These are phyloP conservation scores for Temnothorax curvispinosus DNA, from an alignment of 1,140 invertebrate genomes.

Conservation along the genomic window DNA sequence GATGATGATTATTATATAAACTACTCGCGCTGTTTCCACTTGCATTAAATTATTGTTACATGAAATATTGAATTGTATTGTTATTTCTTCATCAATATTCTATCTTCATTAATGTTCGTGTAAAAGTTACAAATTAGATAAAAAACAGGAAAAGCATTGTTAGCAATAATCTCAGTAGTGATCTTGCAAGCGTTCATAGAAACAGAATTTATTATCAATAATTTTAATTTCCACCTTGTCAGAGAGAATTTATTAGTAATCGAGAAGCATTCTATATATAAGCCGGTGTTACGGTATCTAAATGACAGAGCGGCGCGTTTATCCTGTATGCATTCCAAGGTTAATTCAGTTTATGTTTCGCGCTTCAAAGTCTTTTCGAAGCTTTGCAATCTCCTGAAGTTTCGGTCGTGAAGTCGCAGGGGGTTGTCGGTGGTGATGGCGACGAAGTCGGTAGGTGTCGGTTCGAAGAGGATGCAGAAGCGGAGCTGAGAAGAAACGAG, in stretches of 20 bases:
- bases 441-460: neutral
- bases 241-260: neutral
- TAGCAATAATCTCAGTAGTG: neutral
- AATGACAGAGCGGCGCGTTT: slow-evolving; percentile 26
- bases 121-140: neutral
- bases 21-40: neutral
- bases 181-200: neutral
- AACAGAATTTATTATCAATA: neutral
- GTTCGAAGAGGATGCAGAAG: slow-evolving; percentile 11
- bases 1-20: neutral
- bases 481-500: neutral
- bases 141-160: neutral
- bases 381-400: slow-evolving; percentile 67
- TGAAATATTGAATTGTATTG: slow-evolving; percentile 2
- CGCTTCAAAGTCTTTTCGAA: slow-evolving; percentile 57
- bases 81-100: slow-evolving; percentile 12
- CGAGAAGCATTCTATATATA: neutral
- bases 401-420: slow-evolving; percentile 44
- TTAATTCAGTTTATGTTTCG: slow-evolving; percentile 66
- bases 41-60: slow-evolving; percentile 9
- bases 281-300: neutral
- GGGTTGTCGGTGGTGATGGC: slow-evolving; percentile 13
- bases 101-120: neutral
- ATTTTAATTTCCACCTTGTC: neutral
- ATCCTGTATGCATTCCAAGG: slow-evolving; percentile 19